These are phyloP conservation scores for Zeus faber DNA, from an alignment of 2,113 vertebrate genomes.

Conservation along the genomic window DNA sequence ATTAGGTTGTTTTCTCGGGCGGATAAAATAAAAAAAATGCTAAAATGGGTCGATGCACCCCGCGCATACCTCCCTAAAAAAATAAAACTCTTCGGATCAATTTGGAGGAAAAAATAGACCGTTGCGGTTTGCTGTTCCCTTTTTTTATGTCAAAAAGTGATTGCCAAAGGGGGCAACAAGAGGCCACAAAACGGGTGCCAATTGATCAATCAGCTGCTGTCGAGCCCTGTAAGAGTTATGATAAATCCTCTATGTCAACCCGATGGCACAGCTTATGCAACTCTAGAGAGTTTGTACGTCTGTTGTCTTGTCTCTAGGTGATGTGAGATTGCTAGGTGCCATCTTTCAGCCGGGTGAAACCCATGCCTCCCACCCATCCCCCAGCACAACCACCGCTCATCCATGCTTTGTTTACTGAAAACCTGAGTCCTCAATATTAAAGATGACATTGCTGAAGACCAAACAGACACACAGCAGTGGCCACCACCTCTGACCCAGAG, in stretches of 20 bases:
- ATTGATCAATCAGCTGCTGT: too few relatives aligned
- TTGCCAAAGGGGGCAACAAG: too few relatives aligned
- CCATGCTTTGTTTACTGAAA: conserved; percentile 46
- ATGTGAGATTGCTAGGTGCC: background rate
- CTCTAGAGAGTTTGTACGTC: background rate
- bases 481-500: conserved; percentile 56
- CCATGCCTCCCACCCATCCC: background rate
- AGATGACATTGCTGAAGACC: conserved; percentile 51
- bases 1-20: too few relatives aligned
- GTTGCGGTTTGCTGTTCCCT: too few relatives aligned
- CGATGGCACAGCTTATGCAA: background rate
- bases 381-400: background rate
- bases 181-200: too few relatives aligned
- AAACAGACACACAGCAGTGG: conserved; percentile 42
- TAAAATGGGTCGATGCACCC: too few relatives aligned
- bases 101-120: too few relatives aligned
- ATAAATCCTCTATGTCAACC: background rate
- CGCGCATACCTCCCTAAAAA: too few relatives aligned
- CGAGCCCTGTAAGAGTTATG: too few relatives aligned
- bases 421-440: conserved; percentile 43
- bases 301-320: conserved; percentile 38
- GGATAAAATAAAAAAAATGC: too few relatives aligned
- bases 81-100: too few relatives aligned
- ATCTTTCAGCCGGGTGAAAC: background rate
- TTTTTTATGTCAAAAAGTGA: too few relatives aligned